Conservation (phyloP, 53 echinoderm and acorn worm species). For the Arbacia lixula region DNA sequence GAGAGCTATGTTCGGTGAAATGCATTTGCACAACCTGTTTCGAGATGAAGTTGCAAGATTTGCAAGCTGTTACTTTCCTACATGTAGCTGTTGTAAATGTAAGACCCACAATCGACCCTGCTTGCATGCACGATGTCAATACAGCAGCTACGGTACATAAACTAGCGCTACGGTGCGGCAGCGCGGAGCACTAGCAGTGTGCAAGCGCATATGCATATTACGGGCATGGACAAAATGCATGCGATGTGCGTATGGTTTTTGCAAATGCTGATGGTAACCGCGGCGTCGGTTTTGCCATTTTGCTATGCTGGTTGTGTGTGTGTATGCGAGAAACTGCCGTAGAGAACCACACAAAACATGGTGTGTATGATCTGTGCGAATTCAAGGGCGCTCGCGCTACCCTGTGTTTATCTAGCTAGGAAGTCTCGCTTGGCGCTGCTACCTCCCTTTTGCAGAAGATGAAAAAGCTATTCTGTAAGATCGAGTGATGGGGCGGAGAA, state of each 20-base stretch:
- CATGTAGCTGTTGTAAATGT: neutral
- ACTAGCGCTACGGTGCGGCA: no score
- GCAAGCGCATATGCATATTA: neutral
- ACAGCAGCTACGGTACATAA: neutral
- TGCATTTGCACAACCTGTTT: conserved; percentile 8
- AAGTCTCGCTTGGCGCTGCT: no score
- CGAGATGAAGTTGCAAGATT: neutral
- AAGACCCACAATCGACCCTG: neutral
- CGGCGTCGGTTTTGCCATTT: no score
- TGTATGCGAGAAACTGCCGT: no score
- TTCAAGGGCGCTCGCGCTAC: no score
- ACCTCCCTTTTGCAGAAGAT: no score
- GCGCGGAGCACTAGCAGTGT: neutral
- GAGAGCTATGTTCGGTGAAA: conserved; percentile 11
- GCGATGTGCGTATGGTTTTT: neutral
- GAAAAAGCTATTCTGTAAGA: no score
- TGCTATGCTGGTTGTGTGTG: no score
- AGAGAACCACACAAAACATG: no score
- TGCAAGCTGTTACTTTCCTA: conserved; percentile 12
- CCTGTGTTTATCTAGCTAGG: no score
- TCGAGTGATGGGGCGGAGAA: no score
- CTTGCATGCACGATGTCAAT: neutral
- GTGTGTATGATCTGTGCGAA: no score
- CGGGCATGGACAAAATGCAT: neutral
- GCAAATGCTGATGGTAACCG: neutral